Conservation (phyloP, 2,113 vertebrate genomes). For the Leucopsar rothschildi region DNA sequence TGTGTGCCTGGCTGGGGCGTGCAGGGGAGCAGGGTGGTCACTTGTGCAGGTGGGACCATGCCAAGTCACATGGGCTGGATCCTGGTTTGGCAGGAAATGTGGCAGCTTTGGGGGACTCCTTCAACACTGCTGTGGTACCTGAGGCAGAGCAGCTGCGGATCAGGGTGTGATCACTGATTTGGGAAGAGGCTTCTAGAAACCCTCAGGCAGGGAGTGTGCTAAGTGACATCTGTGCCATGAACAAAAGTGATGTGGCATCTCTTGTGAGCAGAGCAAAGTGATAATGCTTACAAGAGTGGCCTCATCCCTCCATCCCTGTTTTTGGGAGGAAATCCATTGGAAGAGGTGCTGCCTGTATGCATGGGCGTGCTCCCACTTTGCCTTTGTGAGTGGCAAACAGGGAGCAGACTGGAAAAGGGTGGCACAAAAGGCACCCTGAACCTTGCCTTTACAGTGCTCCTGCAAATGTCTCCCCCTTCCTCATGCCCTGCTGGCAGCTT, state of each 20-base stretch:
- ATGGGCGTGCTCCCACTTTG: rapidly evolving
- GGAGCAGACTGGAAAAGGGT: neutral
- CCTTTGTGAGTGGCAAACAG: neutral
- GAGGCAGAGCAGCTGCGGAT: rapidly evolving
- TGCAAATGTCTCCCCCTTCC: neutral
- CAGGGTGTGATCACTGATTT: neutral
- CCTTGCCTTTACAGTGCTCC: rapidly evolving
- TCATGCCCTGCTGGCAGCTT: neutral
- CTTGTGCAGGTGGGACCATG: neutral
- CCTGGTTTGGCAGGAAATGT: neutral
- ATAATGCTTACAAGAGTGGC: rapidly evolving
- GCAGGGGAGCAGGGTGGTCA: neutral
- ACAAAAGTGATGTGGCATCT: neutral
- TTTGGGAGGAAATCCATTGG: neutral
- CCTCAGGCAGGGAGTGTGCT: neutral
- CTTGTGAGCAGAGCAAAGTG: neutral
- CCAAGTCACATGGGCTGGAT: rapidly evolving
- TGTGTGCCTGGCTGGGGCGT: neutral
- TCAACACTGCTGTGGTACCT: rapidly evolving
- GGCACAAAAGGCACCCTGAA: neutral
- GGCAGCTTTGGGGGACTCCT: neutral
- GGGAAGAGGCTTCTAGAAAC: neutral
- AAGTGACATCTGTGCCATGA: neutral
- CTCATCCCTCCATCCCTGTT: neutral
- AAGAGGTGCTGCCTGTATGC: neutral